Base-by-base conservation (phyloP, 2,888 invertebrate genomes). In the Philereme transversata region DNA sequence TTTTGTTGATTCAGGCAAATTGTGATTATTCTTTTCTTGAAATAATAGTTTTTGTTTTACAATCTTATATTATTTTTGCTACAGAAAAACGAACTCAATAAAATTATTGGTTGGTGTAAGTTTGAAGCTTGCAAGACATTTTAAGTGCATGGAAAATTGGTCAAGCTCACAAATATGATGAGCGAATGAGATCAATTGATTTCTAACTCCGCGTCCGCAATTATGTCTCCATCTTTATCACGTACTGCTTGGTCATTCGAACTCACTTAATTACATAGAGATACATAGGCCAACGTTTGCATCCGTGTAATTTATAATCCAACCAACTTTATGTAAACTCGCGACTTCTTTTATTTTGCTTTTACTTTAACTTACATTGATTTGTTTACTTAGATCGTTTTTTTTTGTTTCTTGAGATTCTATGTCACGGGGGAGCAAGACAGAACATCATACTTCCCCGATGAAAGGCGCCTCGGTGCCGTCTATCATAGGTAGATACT, bases 401-500 rank as follows among this genome's bases (percentile, higher is more conserved):
- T 88, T 90, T 81, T 88, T 90, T 88, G 84, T 90, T 89, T 89
- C 82, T 90, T 86, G 91, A 91, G 91, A 91, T 91, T 90, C 89
- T 90, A 90, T 90, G 90, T 91, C 88, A 90, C 91, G 86, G 91
- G 91, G 79, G 91, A 91, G 87, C 90, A 90, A 87, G 91, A 90
- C 83, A 83, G 90, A 87, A 79, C 89, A 78, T 86, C 90, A 79
- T 86, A 83, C 87, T 90, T 88, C 88, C 88, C 90, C 82, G 91
- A 91, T 83, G 91, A 90, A 82, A 86, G 86, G 88, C 91, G 91
- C 82, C 88, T 85, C 89, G 84, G 87, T 84, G 90, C 88, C 76
- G 88, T 88, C 79, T 86, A 86, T 81, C 84, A 88, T 91, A 91
- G 91, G 91, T 91, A 90, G 86, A 89, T 88, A 88, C 83, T 60